Evolutionary conservation across 2,888 invertebrate genomes (phyloP), one percentile per base, ranked within the genome.

Genomic region (Lutraria lutraria): DNA sequence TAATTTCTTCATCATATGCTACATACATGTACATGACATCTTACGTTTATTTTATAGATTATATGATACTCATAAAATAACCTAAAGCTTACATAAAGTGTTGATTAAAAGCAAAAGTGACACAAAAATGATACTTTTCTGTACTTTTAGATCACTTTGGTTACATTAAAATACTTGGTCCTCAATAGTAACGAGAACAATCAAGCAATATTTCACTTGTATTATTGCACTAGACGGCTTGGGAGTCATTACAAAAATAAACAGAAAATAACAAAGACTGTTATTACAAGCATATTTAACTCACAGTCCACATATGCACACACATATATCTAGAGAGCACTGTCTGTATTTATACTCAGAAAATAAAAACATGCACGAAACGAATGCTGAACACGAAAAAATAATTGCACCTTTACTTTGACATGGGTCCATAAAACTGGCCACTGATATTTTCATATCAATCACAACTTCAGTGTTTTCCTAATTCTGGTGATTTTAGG

Each of bases 321-420:
- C 72, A 72, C 25, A 25, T 13, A 31, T 31, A 76, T 31, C 31
- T 34, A 76, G 16, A 31, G 76, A 76, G 76, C 76, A 76, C 76
- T 76, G 76, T 76, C 63, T 68, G 63, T 68, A 25, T 10, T n/a
- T 68, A 25, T 76, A 76, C 12, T 76, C 76, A 76, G 76, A 34
- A 76, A 34, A 76, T 76, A 76, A 76, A 76, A 76, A 68, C 68
- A 68, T n/a, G n/a, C 84, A 84, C n/a, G 80, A 85, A 85, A 85
- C 85, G 80, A 85, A 84, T 85, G 79, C 60, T 85, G 85, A 85
- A 85, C 85, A 85, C 85, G 80, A 60, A 85, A 85, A 29, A 79
- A 79, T 76, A 76, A 80, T 80, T 85, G 80, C 80, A 80, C 80
- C 85, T 80, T 80, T 82, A 29, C 19, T 43, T 80, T 85, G 76